Percentiles rank a stretch among this genome's conserved stretches.
These are phyloP conservation scores for Doryteuthis pealeii DNA, from an alignment of 1,140 invertebrate species.

Conservation along the genomic window DNA sequence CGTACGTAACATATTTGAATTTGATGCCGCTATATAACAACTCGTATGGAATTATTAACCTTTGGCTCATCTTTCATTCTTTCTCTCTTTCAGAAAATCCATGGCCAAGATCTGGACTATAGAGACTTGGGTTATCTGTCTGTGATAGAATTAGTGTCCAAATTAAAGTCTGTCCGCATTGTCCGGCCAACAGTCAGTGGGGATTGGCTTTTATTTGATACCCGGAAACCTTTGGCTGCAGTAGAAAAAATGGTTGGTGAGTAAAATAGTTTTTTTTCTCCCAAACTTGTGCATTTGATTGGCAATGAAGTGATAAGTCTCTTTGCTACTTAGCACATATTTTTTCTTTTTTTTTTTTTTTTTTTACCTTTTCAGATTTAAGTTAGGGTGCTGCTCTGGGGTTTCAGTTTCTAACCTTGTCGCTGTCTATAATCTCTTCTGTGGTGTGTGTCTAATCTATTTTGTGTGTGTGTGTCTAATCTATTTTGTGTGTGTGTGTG, in stretches of 20 bases:
- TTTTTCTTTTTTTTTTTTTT: too few species aligned
- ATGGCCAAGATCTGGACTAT: constrained; percentile 31
- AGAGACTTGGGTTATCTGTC: constrained; percentile 43
- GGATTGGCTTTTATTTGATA: constrained; percentile 50
- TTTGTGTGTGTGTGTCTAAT: too few species aligned
- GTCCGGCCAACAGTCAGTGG: constrained; percentile 44
- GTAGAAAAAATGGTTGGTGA: neutral
- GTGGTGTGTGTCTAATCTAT: too few species aligned
- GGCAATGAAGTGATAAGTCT: too few species aligned
- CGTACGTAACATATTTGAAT: too few species aligned
- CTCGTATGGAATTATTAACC: neutral
- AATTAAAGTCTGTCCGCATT: constrained; percentile 38
- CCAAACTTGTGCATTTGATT: constrained; percentile 3
- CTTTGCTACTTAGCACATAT: too few species aligned
- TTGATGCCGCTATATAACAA: too few species aligned
- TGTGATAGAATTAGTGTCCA: constrained; percentile 47
- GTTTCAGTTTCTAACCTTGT: too few species aligned
- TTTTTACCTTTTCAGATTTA: too few species aligned
- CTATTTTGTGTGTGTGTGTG: too few species aligned
- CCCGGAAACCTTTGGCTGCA: constrained; percentile 3
- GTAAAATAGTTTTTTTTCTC: neutral
- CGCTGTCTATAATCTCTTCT: too few species aligned
- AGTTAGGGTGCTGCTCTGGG: too few species aligned
- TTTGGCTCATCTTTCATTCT: neutral
- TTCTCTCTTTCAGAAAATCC: constrained; percentile 28